Evolutionary conservation across 2,888 invertebrate species (phyloP).

Genomic region (Mythimna ferrago): DNA sequence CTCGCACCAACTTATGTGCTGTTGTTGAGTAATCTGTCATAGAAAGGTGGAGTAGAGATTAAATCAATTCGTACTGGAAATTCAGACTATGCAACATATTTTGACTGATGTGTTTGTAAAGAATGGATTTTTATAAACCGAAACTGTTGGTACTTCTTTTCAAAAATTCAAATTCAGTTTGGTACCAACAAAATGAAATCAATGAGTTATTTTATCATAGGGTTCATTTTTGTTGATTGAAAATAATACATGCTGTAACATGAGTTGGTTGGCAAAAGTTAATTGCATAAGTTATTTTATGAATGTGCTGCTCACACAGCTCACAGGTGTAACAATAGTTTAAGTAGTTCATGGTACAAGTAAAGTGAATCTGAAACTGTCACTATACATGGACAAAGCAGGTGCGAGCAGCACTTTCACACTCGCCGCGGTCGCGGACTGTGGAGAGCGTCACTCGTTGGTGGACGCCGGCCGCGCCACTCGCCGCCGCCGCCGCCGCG

Average conservation of each 20-base stretch:
- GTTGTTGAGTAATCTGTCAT: slow-evolving; percentile 41
- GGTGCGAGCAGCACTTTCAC: slow-evolving; percentile 86
- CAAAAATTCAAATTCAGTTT: neutral
- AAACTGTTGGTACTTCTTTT: neutral
- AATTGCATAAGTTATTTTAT: slow-evolving; percentile 24
- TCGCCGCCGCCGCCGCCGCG: slow-evolving; percentile 3
- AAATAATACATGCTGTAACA: neutral
- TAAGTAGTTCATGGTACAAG: slow-evolving; percentile 72
- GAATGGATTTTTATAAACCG: slow-evolving; percentile 3
- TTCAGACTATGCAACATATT: slow-evolving; percentile 37
- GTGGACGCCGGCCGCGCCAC: slow-evolving; percentile 32
- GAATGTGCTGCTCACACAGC: slow-evolving; percentile 38
- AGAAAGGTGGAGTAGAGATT: slow-evolving; percentile 42
- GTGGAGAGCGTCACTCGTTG: slow-evolving; percentile 53
- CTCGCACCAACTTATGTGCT: slow-evolving; percentile 12
- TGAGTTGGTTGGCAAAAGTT: neutral
- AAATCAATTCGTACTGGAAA: slow-evolving; percentile 45
- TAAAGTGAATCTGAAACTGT: slow-evolving; percentile 83
- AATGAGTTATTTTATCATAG: neutral
- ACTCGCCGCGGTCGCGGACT: slow-evolving; percentile 68
- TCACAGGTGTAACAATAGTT: slow-evolving; percentile 66
- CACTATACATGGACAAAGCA: slow-evolving; percentile 75
- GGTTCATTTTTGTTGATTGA: neutral
- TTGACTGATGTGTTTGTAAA: slow-evolving; percentile 30
- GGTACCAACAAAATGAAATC: slow-evolving; percentile 11